Percentiles rank a stretch among this genome's conserved stretches.
Conservation (phyloP, 2,113 vertebrate species). For the Oreotrochilus melanogaster region DNA sequence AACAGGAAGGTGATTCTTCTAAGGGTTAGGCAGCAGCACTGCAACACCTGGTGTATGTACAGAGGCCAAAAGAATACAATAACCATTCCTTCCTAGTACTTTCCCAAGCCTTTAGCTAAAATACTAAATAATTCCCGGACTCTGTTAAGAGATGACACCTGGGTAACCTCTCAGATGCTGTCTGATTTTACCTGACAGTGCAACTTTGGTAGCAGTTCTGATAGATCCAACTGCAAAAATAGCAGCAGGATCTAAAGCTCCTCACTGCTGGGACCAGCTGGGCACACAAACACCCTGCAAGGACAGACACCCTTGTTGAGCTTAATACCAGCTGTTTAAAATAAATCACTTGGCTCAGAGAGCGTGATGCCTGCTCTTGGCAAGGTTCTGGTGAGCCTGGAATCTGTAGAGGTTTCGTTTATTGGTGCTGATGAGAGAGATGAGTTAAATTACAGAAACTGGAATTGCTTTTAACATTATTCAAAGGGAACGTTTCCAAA, state of each 20-base stretch:
- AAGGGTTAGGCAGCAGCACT: too few relatives aligned
- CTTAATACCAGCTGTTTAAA: neutral
- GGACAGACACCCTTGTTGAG: neutral
- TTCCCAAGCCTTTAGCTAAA: neutral
- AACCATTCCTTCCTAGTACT: neutral
- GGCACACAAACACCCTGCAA: neutral
- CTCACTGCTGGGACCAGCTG: neutral
- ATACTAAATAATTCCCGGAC: neutral
- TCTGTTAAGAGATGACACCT: neutral
- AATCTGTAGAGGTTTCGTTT: constrained; percentile 5
- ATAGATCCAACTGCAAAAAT: neutral
- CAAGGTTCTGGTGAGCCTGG: constrained; percentile 33
- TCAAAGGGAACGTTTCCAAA: constrained; percentile 44
- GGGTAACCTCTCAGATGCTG: neutral
- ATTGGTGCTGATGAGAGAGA: constrained; percentile 54
- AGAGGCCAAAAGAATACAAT: neutral
- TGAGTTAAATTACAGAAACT: constrained; percentile 60
- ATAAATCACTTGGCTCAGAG: constrained; percentile 15
- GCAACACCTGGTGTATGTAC: neutral
- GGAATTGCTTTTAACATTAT: constrained; percentile 42
- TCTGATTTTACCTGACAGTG: neutral
- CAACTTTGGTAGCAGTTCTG: neutral
- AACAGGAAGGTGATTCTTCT: neutral
- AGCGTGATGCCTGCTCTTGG: constrained; percentile 21
- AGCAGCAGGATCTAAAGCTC: neutral